Base-by-base conservation (phyloP, 2,888 invertebrate genomes). In the Drosophila meridionalis region DNA sequence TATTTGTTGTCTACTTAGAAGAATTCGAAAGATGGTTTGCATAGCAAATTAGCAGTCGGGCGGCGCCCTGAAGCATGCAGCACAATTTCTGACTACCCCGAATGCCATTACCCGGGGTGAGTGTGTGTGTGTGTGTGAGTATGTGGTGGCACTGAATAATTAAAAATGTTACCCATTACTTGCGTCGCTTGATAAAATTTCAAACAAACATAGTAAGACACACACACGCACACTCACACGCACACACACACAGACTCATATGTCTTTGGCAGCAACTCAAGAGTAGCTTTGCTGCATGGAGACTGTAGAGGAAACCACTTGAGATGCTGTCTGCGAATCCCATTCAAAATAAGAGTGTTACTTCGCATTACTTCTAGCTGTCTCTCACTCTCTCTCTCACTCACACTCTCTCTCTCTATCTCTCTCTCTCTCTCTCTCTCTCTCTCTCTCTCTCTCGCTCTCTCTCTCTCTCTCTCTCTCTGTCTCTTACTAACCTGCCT, bases 151-250 rank as follows among this genome's bases (percentile, higher is more conserved):
- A 11, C 76, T 80, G 80, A 76, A 88, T 92, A 92, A 92, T 91
- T 88, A 88, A 86, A 88, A 88, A 88, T 88, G 79, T 82, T 77
- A 83, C 77, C 80, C 90, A 88, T 89, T 88, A 88, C 91, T 90
- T 86, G 83, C 78, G 71, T 62, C 77, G 83, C 90, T 88, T 87
- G 82, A 80, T 86, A 84, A 84, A 78, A 86, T 89, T 89, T 91
- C 82, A 82, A 83, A 80, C 87, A 76, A 69, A 67, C 75, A 74
- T 36, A 32, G 20, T 43, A 42, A 57, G 43, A 34, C 48, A 59
- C 48, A 60, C 30, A n/a, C 40, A 56, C 32, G 57, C 50, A 67
- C 42, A 67, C 65, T 53, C 55, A 53, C 59, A 45, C 57, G 63
- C 58, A 67, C 65, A 57, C 55, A 48, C 58, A 43, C 56, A 61